Evolutionary conservation across 2,888 invertebrate genomes (phyloP).

Genomic region (Coronaproctus castanopsis): DNA sequence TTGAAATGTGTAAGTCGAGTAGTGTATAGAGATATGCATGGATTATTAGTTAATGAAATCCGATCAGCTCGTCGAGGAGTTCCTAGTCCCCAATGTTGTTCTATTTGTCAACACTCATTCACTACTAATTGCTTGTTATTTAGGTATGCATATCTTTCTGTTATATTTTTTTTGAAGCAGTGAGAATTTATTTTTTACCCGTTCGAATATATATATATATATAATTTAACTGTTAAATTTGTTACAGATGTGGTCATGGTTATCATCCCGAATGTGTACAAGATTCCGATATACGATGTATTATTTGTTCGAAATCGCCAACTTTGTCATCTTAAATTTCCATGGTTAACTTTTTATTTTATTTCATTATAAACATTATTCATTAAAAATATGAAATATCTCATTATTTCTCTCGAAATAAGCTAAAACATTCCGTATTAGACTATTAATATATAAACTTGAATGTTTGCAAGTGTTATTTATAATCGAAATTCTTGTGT

Average conservation of each 20-base stretch:
- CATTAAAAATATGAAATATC: not conserved
- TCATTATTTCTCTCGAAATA: not conserved
- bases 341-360: not conserved
- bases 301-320: conserved; percentile 4
- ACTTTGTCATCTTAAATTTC: not conserved
- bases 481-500: not conserved
- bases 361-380: not conserved
- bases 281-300: conserved; percentile 3
- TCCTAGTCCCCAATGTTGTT: conserved; percentile 14
- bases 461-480: not conserved
- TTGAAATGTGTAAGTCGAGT: conserved; percentile 44
- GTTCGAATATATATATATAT: no score
- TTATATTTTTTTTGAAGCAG: no score
- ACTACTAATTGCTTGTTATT: conserved; percentile 15
- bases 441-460: not conserved
- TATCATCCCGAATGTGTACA: conserved; percentile 21
- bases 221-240: no score
- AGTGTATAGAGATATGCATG: conserved; percentile 47
- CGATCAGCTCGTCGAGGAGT: conserved; percentile 17
- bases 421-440: not conserved
- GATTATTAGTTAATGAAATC: conserved; percentile 24
- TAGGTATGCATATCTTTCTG: conserved; percentile 16
- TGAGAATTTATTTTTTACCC: no score
- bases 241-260: conserved; percentile 21
- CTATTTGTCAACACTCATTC: conserved; percentile 11